These are phyloP conservation scores for Pongo abelii DNA, from an alignment of 2,113 vertebrate species.

Conservation along the genomic window DNA sequence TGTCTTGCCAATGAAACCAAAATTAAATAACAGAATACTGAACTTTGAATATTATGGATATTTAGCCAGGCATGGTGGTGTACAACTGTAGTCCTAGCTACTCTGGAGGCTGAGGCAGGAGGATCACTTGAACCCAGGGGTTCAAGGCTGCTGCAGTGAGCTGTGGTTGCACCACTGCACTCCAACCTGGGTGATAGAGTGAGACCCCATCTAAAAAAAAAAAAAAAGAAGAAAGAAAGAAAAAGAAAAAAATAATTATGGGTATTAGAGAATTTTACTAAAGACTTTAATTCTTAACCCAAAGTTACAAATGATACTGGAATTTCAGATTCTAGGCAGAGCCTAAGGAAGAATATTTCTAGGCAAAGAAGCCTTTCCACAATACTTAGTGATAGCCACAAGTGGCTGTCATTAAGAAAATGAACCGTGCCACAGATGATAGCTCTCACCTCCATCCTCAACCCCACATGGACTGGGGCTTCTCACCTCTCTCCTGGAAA, in stretches of 20 bases:
- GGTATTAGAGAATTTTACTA: neutral
- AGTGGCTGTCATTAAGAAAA: neutral
- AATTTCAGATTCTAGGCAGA: constrained; percentile 38
- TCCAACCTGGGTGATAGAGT: no score
- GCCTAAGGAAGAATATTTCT: constrained; percentile 18
- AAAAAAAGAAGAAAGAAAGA: no score
- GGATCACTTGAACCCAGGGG: no score
- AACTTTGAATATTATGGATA: constrained; percentile 7
- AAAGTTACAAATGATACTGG: neutral
- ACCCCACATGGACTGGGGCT: neutral
- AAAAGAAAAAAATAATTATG: no score
- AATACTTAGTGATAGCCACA: neutral
- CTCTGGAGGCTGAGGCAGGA: no score
- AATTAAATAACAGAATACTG: neutral
- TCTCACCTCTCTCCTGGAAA: constrained; percentile 38
- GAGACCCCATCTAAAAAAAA: no score
- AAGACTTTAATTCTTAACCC: constrained; percentile 13
- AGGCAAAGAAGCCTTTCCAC: neutral
- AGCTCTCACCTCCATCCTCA: neutral
- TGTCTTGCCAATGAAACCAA: neutral
- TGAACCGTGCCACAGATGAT: neutral
- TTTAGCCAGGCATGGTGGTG: no score
- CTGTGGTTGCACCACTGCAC: no score
- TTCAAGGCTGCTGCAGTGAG: no score
- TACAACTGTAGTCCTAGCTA: no score